Evolutionary conservation across 2,888 invertebrate genomes (phyloP).

Genomic region (Amphiduros pacificus): DNA sequence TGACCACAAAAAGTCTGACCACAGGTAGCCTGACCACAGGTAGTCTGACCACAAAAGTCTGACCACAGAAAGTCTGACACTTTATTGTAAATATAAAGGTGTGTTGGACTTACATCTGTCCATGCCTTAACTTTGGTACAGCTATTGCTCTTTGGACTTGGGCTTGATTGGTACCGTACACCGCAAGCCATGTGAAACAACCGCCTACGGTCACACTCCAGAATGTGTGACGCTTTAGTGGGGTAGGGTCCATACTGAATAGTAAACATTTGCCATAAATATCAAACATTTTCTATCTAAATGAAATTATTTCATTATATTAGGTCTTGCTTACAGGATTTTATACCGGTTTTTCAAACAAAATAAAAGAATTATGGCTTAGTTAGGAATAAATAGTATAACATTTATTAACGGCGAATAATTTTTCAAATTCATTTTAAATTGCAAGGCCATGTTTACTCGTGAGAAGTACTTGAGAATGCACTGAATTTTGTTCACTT

Average conservation of each 20-base stretch:
- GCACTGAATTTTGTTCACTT: not conserved
- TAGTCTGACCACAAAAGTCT: too few species aligned
- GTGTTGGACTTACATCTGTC: constrained; percentile 54
- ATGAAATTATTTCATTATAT: too few species aligned
- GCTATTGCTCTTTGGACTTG: constrained; percentile 93
- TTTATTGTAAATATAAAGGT: too few species aligned
- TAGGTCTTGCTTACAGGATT: not conserved
- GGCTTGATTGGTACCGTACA: constrained; percentile 93
- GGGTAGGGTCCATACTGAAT: constrained; percentile 73
- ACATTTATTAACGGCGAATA: too few species aligned
- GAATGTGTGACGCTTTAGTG: constrained; percentile 82
- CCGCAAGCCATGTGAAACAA: constrained; percentile 86
- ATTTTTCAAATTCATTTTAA: too few species aligned
- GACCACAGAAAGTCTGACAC: too few species aligned
- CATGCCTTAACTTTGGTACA: constrained; percentile 77
- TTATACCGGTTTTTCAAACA: not conserved
- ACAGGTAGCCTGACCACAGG: too few species aligned
- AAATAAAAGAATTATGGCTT: not conserved
- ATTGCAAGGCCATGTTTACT: not conserved
- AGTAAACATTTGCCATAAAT: not conserved
- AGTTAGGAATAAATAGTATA: not conserved
- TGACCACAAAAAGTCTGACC: too few species aligned
- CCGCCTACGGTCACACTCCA: constrained; percentile 85
- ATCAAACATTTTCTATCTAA: too few species aligned
- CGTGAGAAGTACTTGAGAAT: not conserved